These are phyloP conservation scores for Rhinatrema bivittatum DNA, from an alignment of 2,797 vertebrate genomes.

Conservation along the genomic window DNA sequence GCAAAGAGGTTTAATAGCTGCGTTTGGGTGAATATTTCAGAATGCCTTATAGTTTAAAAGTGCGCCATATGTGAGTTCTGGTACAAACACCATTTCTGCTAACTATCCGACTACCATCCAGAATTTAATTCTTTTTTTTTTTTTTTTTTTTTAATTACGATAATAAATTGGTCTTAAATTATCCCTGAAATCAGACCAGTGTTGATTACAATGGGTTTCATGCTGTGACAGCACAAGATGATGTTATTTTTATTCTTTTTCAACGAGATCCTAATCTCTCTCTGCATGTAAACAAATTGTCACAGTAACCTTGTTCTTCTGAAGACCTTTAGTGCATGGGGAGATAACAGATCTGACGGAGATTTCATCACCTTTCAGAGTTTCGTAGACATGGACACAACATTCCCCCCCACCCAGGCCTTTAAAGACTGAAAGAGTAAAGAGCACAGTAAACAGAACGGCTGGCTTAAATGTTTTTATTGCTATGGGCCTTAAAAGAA, in stretches of 20 bases:
- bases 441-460: slow-evolving; percentile 38
- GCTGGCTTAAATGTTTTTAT: slow-evolving; percentile 29
- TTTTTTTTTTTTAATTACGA: slow-evolving; percentile 82
- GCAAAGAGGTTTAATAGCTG: no score
- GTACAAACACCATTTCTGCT: no score
- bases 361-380: slow-evolving; percentile 69
- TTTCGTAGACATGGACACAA: slow-evolving; percentile 48
- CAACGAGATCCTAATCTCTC: slow-evolving; percentile 82
- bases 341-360: slow-evolving; percentile 72
- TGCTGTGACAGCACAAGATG: slow-evolving; percentile 83
- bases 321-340: slow-evolving; percentile 68
- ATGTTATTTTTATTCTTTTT: slow-evolving; percentile 76
- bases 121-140: slow-evolving; percentile 50
- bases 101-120: slow-evolving; percentile 40
- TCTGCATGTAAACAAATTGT: slow-evolving; percentile 77
- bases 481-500: slow-evolving; percentile 2
- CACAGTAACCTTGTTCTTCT: slow-evolving; percentile 71
- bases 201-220: slow-evolving; percentile 94
- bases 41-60: no score
- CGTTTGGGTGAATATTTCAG: no score
- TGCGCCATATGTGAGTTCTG: no score
- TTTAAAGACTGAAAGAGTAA: slow-evolving; percentile 48
- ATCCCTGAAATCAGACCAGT: slow-evolving; percentile 98
- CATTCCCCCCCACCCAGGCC: slow-evolving; percentile 36
- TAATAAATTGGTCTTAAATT: slow-evolving; percentile 99